Percentiles rank a stretch among this genome's conserved stretches.
Evolutionary conservation across 2,797 vertebrate genomes (phyloP).

Genomic region (Darevskia nairensis): DNA sequence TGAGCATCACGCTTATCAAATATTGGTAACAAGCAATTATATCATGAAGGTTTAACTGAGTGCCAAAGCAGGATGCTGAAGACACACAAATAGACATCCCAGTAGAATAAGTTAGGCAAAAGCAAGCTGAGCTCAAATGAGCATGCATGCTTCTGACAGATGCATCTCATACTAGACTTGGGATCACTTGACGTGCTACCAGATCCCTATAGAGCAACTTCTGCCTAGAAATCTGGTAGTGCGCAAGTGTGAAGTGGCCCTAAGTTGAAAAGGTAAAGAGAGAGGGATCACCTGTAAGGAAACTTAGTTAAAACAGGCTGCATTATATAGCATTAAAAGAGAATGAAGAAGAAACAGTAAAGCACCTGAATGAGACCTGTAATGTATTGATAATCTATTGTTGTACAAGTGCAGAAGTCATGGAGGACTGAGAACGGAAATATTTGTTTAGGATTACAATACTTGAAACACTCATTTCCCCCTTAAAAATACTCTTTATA

Average conservation of each 20-base stretch:
- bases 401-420: not conserved
- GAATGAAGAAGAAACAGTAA: not conserved
- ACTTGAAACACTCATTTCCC: not conserved
- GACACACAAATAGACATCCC: slow-evolving; percentile 1
- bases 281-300: not conserved
- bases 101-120: not conserved
- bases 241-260: not conserved
- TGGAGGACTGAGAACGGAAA: not conserved
- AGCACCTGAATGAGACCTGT: not conserved
- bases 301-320: not conserved
- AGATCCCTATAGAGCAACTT: not conserved
- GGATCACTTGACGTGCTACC: not conserved
- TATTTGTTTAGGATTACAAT: not conserved
- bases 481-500: not conserved
- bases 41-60: not conserved
- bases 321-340: slow-evolving; percentile 5
- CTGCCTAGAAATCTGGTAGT: not conserved
- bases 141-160: slow-evolving; percentile 19
- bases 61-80: not conserved
- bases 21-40: not conserved
- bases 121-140: not conserved
- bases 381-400: not conserved
- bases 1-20: not conserved
- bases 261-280: not conserved
- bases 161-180: slow-evolving; percentile 1